Evolutionary conservation across 2,797 vertebrate species (phyloP).

Genomic region (Tragopan temminckii): DNA sequence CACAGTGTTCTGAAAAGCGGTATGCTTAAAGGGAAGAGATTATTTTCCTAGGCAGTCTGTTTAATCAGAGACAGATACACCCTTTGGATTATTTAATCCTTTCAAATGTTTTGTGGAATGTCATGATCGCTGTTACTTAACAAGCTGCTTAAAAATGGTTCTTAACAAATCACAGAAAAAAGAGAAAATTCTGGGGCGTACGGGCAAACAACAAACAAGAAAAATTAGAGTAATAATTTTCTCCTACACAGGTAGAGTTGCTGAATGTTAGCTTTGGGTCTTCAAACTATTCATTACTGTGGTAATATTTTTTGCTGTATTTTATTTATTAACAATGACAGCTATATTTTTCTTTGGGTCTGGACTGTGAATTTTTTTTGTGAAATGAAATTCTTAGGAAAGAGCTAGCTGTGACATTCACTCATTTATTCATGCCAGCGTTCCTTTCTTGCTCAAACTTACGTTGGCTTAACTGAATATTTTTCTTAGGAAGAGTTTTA

Average conservation of each 20-base stretch:
- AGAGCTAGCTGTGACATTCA: not conserved
- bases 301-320: not conserved
- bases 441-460: constrained; percentile 17
- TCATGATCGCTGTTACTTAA: not conserved
- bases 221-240: not conserved
- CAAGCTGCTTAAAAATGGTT: not conserved
- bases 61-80: not conserved
- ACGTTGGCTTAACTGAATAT: not conserved
- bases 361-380: not conserved
- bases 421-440: not conserved
- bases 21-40: not conserved
- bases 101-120: not conserved
- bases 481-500: not conserved
- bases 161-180: not conserved
- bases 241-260: not conserved
- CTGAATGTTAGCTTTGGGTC: not conserved
- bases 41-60: not conserved
- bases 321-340: not conserved
- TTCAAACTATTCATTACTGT: not conserved
- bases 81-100: not conserved
- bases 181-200: not conserved
- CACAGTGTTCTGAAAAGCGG: constrained; percentile 1
- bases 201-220: not conserved
- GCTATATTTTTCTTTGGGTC: not conserved
- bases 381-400: not conserved